A percentile compares a stretch with the other conserved stretches of the same genome.
These are phyloP conservation scores for Colostygia pectinataria DNA, from an alignment of 2,888 invertebrate species.

Conservation along the genomic window DNA sequence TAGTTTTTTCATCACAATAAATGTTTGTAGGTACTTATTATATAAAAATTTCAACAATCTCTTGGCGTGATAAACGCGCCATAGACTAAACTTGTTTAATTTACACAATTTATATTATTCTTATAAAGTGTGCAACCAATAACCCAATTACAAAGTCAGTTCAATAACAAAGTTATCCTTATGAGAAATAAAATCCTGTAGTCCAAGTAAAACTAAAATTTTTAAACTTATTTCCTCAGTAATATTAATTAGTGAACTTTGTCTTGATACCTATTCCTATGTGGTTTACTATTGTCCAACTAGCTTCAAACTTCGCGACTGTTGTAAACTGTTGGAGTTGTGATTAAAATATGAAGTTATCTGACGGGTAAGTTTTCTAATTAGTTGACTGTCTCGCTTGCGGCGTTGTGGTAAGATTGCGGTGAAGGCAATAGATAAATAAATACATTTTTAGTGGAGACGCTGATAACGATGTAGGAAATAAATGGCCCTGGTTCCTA, in stretches of 20 bases:
- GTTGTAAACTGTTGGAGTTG: slow-evolving; percentile 31
- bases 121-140: no score
- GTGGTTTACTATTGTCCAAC: slow-evolving; percentile 45
- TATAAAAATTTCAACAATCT: no score
- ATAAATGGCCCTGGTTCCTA: no score
- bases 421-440: no score
- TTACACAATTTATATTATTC: no score
- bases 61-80: no score
- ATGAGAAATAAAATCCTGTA: neutral
- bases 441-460: no score
- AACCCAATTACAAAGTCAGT: neutral
- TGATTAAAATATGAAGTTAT: slow-evolving; percentile 44
- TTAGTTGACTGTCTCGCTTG: slow-evolving; percentile 33
- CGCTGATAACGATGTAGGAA: no score
- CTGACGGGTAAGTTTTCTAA: slow-evolving; percentile 33
- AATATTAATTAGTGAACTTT: slow-evolving; percentile 51
- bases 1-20: no score
- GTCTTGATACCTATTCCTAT: slow-evolving; percentile 38
- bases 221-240: slow-evolving; percentile 34
- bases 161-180: neutral
- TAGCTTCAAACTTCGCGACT: slow-evolving; percentile 42
- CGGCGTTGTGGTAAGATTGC: slow-evolving; percentile 24
- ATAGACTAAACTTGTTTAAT: no score
- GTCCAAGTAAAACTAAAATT: slow-evolving; percentile 4
- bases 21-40: no score